These are phyloP conservation scores for Hesperia comma DNA, from an alignment of 2,888 invertebrate species.

Conservation along the genomic window DNA sequence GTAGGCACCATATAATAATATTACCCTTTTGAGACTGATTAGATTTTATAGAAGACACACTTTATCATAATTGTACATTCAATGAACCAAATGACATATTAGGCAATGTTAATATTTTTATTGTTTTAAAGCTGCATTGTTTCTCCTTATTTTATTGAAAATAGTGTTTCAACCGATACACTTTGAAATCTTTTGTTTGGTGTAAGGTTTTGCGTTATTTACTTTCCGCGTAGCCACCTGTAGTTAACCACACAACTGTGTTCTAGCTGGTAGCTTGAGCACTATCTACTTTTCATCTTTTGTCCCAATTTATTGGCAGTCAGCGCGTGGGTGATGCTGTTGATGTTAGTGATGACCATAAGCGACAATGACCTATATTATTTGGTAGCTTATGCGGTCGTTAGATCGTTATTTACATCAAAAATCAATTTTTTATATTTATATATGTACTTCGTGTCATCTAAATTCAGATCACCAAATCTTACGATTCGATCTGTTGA, in stretches of 20 bases:
- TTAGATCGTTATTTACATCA: too few species aligned
- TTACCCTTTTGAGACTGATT: conserved; percentile 14
- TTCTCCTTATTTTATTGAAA: background rate
- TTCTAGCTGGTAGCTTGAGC: too few species aligned
- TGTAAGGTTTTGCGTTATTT: too few species aligned
- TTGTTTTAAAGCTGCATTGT: background rate
- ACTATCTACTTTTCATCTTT: too few species aligned
- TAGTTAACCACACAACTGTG: too few species aligned
- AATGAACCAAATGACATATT: conserved; percentile 3
- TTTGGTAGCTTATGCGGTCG: background rate
- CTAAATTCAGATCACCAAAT: background rate
- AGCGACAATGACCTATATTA: too few species aligned
- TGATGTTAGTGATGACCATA: too few species aligned
- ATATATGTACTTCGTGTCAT: background rate
- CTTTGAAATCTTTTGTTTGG: too few species aligned
- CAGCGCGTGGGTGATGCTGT: too few species aligned
- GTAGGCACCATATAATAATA: conserved; percentile 16
- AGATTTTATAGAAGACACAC: background rate
- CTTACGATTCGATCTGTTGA: conserved; percentile 2
- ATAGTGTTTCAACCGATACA: too few species aligned
- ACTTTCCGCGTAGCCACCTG: too few species aligned
- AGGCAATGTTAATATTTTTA: background rate
- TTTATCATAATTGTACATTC: conserved; percentile 2
- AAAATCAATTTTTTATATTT: background rate
- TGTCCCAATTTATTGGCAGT: too few species aligned